phyloP scores from a whole-genome alignment of 2,113 vertebrate genomes.

The Lagopus leucura region DNA sequence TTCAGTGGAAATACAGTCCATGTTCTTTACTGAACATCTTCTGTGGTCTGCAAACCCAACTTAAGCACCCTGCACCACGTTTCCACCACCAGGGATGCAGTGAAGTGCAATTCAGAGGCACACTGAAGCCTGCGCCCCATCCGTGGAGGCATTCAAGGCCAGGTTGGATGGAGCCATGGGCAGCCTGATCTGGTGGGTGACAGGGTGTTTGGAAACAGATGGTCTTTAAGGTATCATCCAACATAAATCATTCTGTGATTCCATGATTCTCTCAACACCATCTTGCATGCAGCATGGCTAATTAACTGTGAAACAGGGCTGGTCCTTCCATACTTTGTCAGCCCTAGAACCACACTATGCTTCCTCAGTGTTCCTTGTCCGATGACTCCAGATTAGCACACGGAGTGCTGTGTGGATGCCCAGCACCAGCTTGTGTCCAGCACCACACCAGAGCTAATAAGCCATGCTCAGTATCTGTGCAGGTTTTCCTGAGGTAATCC shows the following conservation, averaged over 20 bases:
- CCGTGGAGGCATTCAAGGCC: too few species aligned
- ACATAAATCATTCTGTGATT: too few species aligned
- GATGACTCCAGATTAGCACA: neutral
- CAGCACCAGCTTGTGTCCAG: neutral
- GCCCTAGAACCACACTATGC: neutral
- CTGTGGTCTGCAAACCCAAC: neutral
- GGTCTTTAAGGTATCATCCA: too few species aligned
- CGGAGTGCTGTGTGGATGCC: neutral
- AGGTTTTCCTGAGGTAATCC: neutral
- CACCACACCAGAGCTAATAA: neutral
- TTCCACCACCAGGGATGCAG: neutral
- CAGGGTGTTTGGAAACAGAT: too few species aligned
- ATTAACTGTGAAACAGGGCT: neutral
- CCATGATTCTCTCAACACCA: neutral
- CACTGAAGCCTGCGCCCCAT: neutral
- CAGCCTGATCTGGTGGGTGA: too few species aligned
- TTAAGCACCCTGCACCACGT: accelerated
- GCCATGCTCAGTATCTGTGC: too few species aligned
- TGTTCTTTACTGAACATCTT: neutral
- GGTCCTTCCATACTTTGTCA: neutral
- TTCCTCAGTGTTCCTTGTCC: neutral
- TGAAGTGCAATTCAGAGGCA: neutral
- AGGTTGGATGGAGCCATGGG: too few species aligned
- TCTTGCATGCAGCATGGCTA: neutral
- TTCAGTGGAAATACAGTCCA: accelerated